Percentiles rank a stretch among this genome's conserved stretches.
These are phyloP conservation scores for Varecia variegata DNA, from an alignment of 2,797 vertebrate genomes.

Conservation along the genomic window DNA sequence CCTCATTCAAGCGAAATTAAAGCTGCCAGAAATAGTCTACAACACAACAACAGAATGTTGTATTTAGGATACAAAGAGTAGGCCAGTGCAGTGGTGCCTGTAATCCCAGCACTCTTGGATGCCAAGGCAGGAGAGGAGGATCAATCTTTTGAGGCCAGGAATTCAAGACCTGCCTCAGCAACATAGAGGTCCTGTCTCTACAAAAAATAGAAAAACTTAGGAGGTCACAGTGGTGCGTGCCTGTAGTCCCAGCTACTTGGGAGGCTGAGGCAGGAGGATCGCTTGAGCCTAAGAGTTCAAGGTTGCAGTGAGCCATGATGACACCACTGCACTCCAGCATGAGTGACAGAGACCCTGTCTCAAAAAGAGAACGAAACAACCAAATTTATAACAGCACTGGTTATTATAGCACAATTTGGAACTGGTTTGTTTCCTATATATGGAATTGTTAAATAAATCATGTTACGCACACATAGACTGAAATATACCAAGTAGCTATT, in stretches of 20 bases:
- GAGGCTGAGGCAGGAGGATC: background rate
- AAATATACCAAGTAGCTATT: background rate
- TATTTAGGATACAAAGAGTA: background rate
- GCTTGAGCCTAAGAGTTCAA: background rate
- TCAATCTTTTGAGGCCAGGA: background rate
- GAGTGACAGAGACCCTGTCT: background rate
- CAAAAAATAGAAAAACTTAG: background rate
- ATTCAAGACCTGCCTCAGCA: background rate
- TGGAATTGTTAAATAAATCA: background rate
- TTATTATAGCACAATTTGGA: background rate
- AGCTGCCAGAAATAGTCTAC: background rate
- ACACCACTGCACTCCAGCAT: background rate
- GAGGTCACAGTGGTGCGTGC: accelerated
- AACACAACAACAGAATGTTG: background rate
- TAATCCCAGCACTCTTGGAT: background rate
- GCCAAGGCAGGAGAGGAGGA: accelerated
- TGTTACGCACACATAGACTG: background rate
- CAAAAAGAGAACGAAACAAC: background rate
- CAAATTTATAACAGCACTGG: background rate
- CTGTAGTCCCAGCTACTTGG: background rate
- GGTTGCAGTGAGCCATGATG: background rate
- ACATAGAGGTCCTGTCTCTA: background rate
- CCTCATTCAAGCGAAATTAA: background rate
- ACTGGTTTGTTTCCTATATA: background rate
- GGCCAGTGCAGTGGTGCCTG: background rate